Evolutionary conservation across 1,140 invertebrate genomes (phyloP).

Genomic region (Bombus impatiens): DNA sequence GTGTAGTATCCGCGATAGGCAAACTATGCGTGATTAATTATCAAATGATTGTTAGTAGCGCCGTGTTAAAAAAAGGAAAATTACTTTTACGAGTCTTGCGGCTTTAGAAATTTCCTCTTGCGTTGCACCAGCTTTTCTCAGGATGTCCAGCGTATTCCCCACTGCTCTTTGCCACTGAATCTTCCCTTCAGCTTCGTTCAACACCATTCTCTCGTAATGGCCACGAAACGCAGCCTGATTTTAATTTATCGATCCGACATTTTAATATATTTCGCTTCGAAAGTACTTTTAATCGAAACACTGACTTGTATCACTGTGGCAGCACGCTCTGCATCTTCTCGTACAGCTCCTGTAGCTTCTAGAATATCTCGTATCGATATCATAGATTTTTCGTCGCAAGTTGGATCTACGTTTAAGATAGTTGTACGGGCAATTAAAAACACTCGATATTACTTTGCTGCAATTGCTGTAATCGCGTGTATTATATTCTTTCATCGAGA

Average conservation of each 20-base stretch:
- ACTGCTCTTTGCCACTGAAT: slow-evolving; percentile 82
- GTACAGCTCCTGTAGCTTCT: slow-evolving; percentile 61
- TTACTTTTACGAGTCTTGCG: slow-evolving; percentile 78
- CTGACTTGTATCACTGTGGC: slow-evolving; percentile 77
- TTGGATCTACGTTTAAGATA: slow-evolving; percentile 13
- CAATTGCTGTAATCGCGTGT: too few species aligned
- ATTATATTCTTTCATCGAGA: too few species aligned
- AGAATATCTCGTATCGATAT: slow-evolving; percentile 72
- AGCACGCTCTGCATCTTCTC: slow-evolving; percentile 66
- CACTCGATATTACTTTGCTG: too few species aligned
- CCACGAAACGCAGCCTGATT: slow-evolving; percentile 58
- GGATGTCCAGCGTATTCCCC: slow-evolving; percentile 77
- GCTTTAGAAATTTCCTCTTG: slow-evolving; percentile 78
- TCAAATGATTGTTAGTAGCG: background rate
- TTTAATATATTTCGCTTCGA: background rate
- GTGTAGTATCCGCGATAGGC: slow-evolving; percentile 81
- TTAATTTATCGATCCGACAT: background rate
- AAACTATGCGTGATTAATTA: slow-evolving; percentile 58
- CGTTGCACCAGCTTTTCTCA: slow-evolving; percentile 78
- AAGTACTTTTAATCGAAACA: background rate
- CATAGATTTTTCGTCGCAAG: slow-evolving; percentile 37
- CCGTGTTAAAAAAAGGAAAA: background rate
- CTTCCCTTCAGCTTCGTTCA: slow-evolving; percentile 70
- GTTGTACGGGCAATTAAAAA: too few species aligned
- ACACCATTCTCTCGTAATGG: slow-evolving; percentile 71